phyloP scores from a whole-genome alignment of 2,113 vertebrate species.

The Mus spicilegus region DNA sequence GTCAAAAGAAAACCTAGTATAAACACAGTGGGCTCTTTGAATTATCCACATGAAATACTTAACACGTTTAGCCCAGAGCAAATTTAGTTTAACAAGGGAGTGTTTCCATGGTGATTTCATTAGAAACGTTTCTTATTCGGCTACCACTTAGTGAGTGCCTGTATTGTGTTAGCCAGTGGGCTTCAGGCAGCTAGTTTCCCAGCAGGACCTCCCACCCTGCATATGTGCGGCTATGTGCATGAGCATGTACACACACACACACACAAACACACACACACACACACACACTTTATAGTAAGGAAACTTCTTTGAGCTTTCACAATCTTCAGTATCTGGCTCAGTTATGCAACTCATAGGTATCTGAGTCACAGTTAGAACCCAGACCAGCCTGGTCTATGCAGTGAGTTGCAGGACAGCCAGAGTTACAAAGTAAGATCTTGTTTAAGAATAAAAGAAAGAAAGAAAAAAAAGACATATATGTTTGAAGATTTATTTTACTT shows the following conservation, averaged over 20 bases:
- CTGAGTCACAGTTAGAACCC: not conserved
- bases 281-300: not conserved
- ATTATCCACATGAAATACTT: conserved; percentile 78
- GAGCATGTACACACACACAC: not conserved
- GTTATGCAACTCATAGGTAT: not conserved
- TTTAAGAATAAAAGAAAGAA: not conserved
- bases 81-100: conserved; percentile 65
- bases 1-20: conserved; percentile 62
- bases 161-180: conserved; percentile 32
- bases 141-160: conserved; percentile 7
- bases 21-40: conserved; percentile 77
- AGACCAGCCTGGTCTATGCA: not conserved
- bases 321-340: not conserved
- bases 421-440: not conserved
- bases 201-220: not conserved
- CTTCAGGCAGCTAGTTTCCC: not conserved
- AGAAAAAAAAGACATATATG: not conserved
- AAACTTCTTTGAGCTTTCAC: not conserved
- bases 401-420: not conserved
- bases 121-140: conserved; percentile 63
- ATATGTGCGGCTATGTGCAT: not conserved
- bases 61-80: conserved; percentile 65
- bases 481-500: not conserved
- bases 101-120: conserved; percentile 69
- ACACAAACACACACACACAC: not conserved